Base-by-base conservation (phyloP, 2,888 invertebrate species). In the Tachystola acroxantha region DNA sequence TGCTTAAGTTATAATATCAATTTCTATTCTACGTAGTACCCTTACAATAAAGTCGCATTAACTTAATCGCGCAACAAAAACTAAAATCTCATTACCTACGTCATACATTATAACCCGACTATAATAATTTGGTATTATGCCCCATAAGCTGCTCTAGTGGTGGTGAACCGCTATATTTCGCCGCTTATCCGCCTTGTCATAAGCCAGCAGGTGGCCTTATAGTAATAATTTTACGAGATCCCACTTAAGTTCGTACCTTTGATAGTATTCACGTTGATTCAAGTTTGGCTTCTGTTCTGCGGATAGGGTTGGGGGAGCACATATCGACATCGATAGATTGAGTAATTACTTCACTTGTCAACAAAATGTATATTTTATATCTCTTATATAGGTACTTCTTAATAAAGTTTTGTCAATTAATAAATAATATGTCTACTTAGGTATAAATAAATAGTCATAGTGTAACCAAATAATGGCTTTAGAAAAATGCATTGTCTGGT, bases 151-250 rank as follows among this genome's bases (percentile, higher is more conserved):
- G 42, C 31, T 36, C 36, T 40, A 48, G 54, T 49, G 49, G 45
- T 45, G 36, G 45, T 37, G 36, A 42, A 43, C 55, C 51, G 45
- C 54, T 51, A 59, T 68, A 69, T 63, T 58, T 65, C 48, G 50
- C 46, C 46, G 59, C 58, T 71, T 67, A 72, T 70, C 67, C 65
- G 46, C 43, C 47, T 42, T 51, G 63, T 66, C 64, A 63, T 64
- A 67, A 63, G 57, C 57, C 55, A 55, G 63, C 68, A 69, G 66
- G 64, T 69, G 64, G 57, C 55, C 58, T 51, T 69, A 68, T 58
- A 64, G 61, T 68, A 56, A 67, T 71, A 65, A 74, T 65, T 76
- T 74, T 68, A 76, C 57, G 62, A 62, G 62, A 76, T 67, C 64
- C 68, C 57, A 49, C 59, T 71, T 66, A 62, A 57, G 48, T 60